A percentile compares a stretch with the other conserved stretches of the same genome.
These are phyloP conservation scores for Romanogobio albipinnatus DNA, from an alignment of 2,113 vertebrate genomes.

Conservation along the genomic window DNA sequence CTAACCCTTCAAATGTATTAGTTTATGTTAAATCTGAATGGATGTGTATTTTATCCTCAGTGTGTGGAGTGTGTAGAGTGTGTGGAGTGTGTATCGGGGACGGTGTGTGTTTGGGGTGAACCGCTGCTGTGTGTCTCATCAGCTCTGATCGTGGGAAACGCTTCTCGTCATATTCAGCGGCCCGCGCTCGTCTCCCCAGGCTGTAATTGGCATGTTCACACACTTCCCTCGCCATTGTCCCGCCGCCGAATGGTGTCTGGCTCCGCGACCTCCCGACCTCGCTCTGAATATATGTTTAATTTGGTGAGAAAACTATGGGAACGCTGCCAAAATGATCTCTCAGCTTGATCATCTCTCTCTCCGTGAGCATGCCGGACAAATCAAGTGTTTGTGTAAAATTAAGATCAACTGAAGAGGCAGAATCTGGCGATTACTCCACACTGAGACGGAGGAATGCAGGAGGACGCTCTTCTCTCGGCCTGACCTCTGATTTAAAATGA, in stretches of 20 bases:
- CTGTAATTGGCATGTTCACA: slow-evolving; percentile 51
- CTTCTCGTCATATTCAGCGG: neutral
- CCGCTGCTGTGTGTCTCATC: neutral
- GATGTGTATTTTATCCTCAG: neutral
- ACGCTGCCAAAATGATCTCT: neutral
- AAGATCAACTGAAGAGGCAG: too few relatives aligned
- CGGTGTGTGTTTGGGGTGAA: neutral
- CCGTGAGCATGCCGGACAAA: neutral
- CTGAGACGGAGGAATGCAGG: too few relatives aligned
- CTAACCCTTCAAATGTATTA: neutral
- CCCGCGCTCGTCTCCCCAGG: slow-evolving; percentile 42
- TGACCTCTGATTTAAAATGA: slow-evolving; percentile 3
- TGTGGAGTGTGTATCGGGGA: neutral
- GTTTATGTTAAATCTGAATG: neutral
- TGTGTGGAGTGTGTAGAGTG: neutral
- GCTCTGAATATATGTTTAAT: slow-evolving; percentile 54
- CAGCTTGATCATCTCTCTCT: neutral
- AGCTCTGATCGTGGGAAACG: slow-evolving; percentile 39
- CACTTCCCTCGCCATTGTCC: slow-evolving; percentile 27
- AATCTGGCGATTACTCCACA: too few relatives aligned
- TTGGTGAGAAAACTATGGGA: slow-evolving; percentile 37
- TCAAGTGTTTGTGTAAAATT: neutral
- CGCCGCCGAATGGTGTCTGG: slow-evolving; percentile 51
- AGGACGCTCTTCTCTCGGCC: too few relatives aligned
- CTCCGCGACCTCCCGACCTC: slow-evolving; percentile 45